Percentiles rank a stretch among this genome's conserved stretches.
Conservation (phyloP, 1,140 invertebrate genomes). For the Lepidurus couesii region DNA sequence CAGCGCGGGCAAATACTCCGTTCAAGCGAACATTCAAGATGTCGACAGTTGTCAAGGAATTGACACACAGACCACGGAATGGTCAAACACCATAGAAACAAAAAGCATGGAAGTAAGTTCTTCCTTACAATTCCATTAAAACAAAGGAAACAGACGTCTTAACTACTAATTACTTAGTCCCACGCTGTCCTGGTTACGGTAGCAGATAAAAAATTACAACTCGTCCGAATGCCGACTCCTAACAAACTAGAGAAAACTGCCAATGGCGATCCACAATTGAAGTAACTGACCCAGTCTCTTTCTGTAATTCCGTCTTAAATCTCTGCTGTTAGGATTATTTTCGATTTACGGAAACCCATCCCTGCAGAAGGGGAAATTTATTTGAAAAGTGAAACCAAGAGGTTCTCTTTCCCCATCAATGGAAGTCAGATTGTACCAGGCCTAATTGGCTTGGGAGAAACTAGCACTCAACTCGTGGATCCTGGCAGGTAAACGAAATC, state of each 20-base stretch:
- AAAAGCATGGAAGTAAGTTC: background rate
- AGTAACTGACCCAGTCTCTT: slow-evolving; percentile 39
- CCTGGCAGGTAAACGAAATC: slow-evolving; percentile 27
- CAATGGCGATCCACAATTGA: slow-evolving; percentile 45
- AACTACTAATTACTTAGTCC: background rate
- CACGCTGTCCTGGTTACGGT: slow-evolving; percentile 27
- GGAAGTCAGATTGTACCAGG: background rate
- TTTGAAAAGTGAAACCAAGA: background rate
- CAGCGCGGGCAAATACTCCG: background rate
- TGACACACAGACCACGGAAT: background rate
- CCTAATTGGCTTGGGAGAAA: background rate
- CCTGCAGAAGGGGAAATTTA: slow-evolving; percentile 16
- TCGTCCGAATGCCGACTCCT: slow-evolving; percentile 26
- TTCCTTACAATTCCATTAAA: background rate
- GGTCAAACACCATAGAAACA: background rate
- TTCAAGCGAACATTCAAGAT: background rate
- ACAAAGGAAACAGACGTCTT: background rate
- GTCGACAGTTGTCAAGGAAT: background rate
- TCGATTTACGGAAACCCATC: background rate
- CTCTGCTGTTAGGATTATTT: slow-evolving; percentile 8
- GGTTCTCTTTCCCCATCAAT: background rate
- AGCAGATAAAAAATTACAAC: background rate
- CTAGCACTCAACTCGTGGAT: slow-evolving; percentile 17
- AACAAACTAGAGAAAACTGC: slow-evolving; percentile 43
- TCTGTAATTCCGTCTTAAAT: background rate